Evolutionary conservation across 2,797 vertebrate species (phyloP), one percentile per base, ranked within the genome.

Genomic region (Anolis apletophallus): DNA sequence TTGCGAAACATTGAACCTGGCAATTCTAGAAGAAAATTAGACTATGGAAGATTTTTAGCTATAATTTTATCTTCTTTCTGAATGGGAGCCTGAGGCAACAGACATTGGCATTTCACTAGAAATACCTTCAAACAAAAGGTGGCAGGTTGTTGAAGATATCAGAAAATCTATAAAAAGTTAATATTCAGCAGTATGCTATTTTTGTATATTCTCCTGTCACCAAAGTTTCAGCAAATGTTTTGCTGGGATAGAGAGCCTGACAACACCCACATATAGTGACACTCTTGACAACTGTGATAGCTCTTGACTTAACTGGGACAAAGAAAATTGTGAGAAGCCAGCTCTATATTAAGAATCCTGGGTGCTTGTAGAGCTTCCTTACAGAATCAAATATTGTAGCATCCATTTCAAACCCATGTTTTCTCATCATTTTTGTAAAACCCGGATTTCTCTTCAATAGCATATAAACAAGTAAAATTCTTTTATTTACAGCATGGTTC

Each of bases 241-340:
- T 85, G 16, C 34, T 71, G 26, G 26, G 11, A 21, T 64, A 69
- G n/a, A 36, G 34, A 85, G 34, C 34, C 16, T 76, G 52, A 71
- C 29, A 59, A 85, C 36, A 12, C 36, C 67, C 67, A 71, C 26
- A 59, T 32, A 59, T 32, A 79, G 50, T n/a, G 50, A 71, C 36
- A 71, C 5, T 36, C 52, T 40, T 85, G 34, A 71, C 23, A 78
- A 52, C 34, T 89, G 67, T 94, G 93, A 95, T 94, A 90, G 87
- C n/a, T 94, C 87, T 90, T 94, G 94, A 95, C 93, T 95, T 94
- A 95, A 91, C 90, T 94, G 89, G 93, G 91, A 90, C 94, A 95
- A 90, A 86, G 83, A 88, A 93, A 94, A 94, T 94, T 93, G 90
- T 90, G 88, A 84, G 90, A 84, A 84, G 81, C 76, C 81, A 84